Evolutionary conservation across 2,888 invertebrate genomes (phyloP).

Genomic region (Cryptocephalus primarius): DNA sequence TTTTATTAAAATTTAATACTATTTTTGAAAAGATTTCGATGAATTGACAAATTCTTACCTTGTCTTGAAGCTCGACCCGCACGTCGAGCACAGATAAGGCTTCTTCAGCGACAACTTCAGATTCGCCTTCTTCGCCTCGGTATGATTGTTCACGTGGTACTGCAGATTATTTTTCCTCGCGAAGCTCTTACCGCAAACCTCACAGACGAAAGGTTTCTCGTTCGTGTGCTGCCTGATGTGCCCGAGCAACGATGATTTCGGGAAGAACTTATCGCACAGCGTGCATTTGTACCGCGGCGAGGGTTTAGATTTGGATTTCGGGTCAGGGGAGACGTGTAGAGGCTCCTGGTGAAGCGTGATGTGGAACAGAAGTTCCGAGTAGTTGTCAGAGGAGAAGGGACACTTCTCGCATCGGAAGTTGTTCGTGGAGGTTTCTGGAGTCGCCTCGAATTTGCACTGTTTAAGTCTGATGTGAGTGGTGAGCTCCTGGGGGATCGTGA

Average conservation of each 20-base stretch:
- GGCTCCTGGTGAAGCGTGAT: constrained; percentile 53
- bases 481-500: constrained; percentile 63
- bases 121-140: constrained; percentile 1
- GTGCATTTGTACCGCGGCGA: constrained; percentile 52
- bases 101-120: constrained; percentile 15
- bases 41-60: constrained; percentile 33
- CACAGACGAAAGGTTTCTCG: constrained; percentile 60
- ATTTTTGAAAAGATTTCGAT: no score
- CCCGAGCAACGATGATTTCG: constrained; percentile 53
- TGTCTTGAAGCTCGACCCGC: constrained; percentile 38
- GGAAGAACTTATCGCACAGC: constrained; percentile 52
- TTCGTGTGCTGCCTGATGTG: constrained; percentile 65
- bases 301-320: constrained; percentile 18
- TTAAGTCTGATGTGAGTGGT: constrained; percentile 57
- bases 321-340: constrained; percentile 25
- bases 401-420: constrained; percentile 46
- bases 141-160: constrained; percentile 46
- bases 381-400: constrained; percentile 49
- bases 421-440: constrained; percentile 12
- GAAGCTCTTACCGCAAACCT: constrained; percentile 52
- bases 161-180: constrained; percentile 53
- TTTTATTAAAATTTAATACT: no score
- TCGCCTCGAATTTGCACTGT: constrained; percentile 40
- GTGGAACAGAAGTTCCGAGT: constrained; percentile 65
- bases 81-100: constrained; percentile 36